These are phyloP conservation scores for Andrena flavipes DNA, from an alignment of 2,888 invertebrate genomes.

Conservation along the genomic window DNA sequence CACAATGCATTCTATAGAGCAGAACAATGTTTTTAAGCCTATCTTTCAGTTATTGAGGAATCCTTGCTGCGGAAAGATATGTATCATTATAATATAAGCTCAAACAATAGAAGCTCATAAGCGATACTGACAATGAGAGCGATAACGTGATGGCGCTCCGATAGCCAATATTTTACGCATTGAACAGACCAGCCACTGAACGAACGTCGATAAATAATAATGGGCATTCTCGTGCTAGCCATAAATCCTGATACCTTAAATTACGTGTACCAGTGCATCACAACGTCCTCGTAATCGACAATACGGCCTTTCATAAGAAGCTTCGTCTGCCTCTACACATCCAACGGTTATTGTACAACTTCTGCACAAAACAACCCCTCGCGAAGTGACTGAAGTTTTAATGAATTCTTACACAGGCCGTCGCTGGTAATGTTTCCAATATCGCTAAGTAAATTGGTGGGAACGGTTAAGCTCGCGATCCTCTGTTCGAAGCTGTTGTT, in stretches of 20 bases:
- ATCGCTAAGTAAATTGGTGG: slow-evolving; percentile 3
- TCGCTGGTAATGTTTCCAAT: neutral
- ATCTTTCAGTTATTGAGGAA: neutral
- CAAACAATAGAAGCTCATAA: slow-evolving; percentile 42
- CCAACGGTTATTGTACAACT: slow-evolving; percentile 36
- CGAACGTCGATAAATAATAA: slow-evolving; percentile 59
- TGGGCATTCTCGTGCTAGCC: slow-evolving; percentile 52
- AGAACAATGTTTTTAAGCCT: neutral
- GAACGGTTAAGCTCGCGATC: neutral
- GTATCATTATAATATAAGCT: slow-evolving; percentile 7
- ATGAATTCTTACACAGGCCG: neutral
- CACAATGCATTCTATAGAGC: neutral
- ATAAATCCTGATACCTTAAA: slow-evolving; percentile 59
- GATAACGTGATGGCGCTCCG: slow-evolving; percentile 32
- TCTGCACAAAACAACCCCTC: neutral
- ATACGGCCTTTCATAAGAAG: slow-evolving; percentile 36
- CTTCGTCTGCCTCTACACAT: slow-evolving; percentile 12
- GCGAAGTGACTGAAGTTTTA: slow-evolving; percentile 5
- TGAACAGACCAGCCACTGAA: slow-evolving; percentile 35
- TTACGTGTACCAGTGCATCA: slow-evolving; percentile 44
- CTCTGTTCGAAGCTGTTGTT: neutral
- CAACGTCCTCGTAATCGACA: slow-evolving; percentile 38
- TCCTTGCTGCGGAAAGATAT: slow-evolving; percentile 6
- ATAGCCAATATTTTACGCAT: slow-evolving; percentile 52
- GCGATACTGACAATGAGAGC: slow-evolving; percentile 41